Base-by-base conservation (phyloP, 1,140 invertebrate genomes). In the Eurosta solidaginis region DNA sequence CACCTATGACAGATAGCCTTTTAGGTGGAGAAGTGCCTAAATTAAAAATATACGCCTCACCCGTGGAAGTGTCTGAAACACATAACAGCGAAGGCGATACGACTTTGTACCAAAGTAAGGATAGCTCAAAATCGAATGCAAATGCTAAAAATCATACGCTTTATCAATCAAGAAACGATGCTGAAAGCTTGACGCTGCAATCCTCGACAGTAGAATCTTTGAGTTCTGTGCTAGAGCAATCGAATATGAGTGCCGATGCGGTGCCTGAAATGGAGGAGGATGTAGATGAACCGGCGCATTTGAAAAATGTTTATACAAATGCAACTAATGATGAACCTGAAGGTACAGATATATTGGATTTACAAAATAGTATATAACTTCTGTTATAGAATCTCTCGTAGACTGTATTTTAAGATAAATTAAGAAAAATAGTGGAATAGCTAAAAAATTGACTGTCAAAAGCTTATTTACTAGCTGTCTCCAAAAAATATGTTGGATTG, bases 61-160 rank as follows among this genome's bases (percentile, higher is more conserved):
- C 44, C 7, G 52, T 76, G 4, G 22, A 49, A 52, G 22, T 27
- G 29, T 52, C 22, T 54, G 44, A 6, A 2, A 3, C 44, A n/a
- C 12, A 20, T 54, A 47, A 36, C 44, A 47, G 59, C 10, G 36
- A 59, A 29, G 68, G 14, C n/a, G 68, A 79, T 68, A 10, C 74
- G 74, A 82, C 82, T 1, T 10, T 84, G 14, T 86, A 86, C 76
- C 79, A 79, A 47, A 85, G 83, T 27, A 49, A 50, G 17, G 73
- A 76, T 2, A 74, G 74, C 45, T 44, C 52, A 3, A 44, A 68
- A 20, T 76, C 50, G 20, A 76, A 50, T 49, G 45, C 45, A 44
- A 29, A 59, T 5, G 22, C 2, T 3, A 76, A 25, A 40, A 74
- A 52, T 50, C 68, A 77, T 50, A 47, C 54, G 10, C 33, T 79